Base-by-base conservation (phyloP, 2,797 vertebrate genomes). In the Garrulus glandarius region DNA sequence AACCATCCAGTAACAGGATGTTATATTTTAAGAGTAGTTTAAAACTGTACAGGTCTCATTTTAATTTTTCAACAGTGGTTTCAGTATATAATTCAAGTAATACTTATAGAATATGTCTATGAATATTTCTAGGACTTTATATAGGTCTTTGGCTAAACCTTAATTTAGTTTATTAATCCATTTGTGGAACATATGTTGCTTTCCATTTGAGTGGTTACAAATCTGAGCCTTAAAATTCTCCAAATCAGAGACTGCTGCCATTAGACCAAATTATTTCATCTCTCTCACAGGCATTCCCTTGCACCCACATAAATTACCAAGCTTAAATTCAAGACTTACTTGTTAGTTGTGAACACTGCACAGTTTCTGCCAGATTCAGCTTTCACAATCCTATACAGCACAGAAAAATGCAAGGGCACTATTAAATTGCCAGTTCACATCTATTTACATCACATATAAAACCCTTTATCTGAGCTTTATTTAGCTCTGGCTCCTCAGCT, bases 131-230 rank as follows among this genome's bases (percentile, higher is more conserved):
- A 59, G 10, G 46, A 84, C 36, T 91, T 82, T 92, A 85, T 80
- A n/a, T 29, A 88, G 55, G 56, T 47, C 14, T 30, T 83, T 83
- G 47, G 12, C 64, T 89, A 75, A 60, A 19, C 46, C 26, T 93
- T 70, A 44, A 15, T 39, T 92, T 88, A 94, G n/a, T 63, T 90
- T 92, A 94, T 68, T 88, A 94, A 63, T 79, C 24, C 56, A 29
- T 32, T 93, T 82, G 13, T 93, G n/a, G 87, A 90, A 30, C 69
- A 80, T 79, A 68, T 61, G n/a, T 57, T 93, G 69, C 30, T 95
- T 93, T 94, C 22, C 37, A 65, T 96, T 92, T 82, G 59, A 52
- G 27, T 68, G 36, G 30, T 92, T 92, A 76, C 49, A 93, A 94
- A 61, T n/a, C 39, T 1, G 5, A 69, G 23, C 80, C 49, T 76